These are phyloP conservation scores for Elgaria multicarinata DNA, from an alignment of 2,113 vertebrate species.

Conservation along the genomic window DNA sequence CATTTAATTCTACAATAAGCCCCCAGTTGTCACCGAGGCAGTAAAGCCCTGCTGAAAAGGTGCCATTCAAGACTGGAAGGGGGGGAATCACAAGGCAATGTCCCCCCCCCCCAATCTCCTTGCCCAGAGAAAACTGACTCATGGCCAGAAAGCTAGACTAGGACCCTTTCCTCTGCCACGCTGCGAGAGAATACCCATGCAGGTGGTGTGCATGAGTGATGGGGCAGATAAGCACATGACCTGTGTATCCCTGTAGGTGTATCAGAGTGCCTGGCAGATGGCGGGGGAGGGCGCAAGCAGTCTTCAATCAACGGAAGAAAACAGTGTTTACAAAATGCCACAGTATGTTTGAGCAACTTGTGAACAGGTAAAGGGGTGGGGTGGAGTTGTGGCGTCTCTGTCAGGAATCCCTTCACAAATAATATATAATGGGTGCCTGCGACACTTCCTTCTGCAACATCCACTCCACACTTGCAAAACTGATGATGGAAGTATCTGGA, in stretches of 20 bases:
- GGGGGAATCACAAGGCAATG: not conserved
- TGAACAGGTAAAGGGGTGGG: too few relatives aligned
- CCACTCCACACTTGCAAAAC: not conserved
- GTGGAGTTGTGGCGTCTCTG: not conserved
- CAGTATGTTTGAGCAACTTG: not conserved
- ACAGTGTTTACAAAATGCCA: not conserved
- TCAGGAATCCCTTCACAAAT: not conserved
- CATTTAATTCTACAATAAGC: not conserved
- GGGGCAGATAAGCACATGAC: not conserved
- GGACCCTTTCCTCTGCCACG: not conserved
- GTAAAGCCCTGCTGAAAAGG: not conserved
- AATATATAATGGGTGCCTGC: not conserved
- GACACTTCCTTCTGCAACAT: not conserved
- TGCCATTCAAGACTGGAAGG: not conserved
- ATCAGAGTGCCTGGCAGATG: not conserved
- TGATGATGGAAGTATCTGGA: not conserved
- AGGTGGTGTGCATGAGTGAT: not conserved
- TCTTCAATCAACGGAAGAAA: not conserved
- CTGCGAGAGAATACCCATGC: too few relatives aligned
- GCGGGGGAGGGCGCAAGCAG: not conserved
- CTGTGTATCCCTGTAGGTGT: not conserved
- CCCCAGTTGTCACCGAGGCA: too few relatives aligned
- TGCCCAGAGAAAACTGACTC: too few relatives aligned
- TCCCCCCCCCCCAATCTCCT: not conserved
- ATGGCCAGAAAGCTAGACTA: too few relatives aligned